These are phyloP conservation scores for Thymelicus lineola DNA, from an alignment of 2,888 invertebrate species.

Conservation along the genomic window DNA sequence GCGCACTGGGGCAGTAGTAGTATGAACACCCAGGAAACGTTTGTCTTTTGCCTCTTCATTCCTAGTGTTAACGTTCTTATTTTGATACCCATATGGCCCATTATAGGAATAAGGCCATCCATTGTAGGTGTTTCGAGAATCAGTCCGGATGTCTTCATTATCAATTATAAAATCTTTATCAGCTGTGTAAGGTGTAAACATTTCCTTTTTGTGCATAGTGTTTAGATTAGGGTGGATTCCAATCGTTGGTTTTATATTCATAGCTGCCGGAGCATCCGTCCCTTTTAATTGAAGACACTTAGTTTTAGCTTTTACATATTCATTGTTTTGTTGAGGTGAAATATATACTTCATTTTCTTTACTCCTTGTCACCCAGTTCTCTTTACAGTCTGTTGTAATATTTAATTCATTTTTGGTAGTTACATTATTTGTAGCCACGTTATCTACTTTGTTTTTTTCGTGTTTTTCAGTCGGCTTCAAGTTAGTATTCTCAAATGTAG, in stretches of 20 bases:
- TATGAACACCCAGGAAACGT: conserved; percentile 53
- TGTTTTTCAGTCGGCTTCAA: conserved; percentile 22
- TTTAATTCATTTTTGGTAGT: neutral
- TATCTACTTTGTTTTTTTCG: neutral
- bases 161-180: conserved; percentile 57
- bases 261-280: neutral
- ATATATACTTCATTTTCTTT: neutral
- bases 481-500: conserved; percentile 43
- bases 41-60: conserved; percentile 68
- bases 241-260: neutral
- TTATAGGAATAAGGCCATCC: conserved; percentile 67
- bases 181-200: conserved; percentile 46
- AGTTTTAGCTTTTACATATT: conserved; percentile 45
- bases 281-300: conserved; percentile 4
- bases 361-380: neutral
- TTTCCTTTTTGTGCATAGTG: conserved; percentile 42
- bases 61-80: conserved; percentile 54
- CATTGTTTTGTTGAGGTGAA: conserved; percentile 13
- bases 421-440: neutral
- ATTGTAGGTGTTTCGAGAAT: conserved; percentile 57
- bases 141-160: conserved; percentile 66
- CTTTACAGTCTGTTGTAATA: conserved; percentile 1
- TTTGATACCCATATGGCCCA: conserved; percentile 64
- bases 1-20: conserved; percentile 66
- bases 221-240: conserved; percentile 6